Conservation (phyloP, 2,888 invertebrate genomes). For the Orthosia gothica region DNA sequence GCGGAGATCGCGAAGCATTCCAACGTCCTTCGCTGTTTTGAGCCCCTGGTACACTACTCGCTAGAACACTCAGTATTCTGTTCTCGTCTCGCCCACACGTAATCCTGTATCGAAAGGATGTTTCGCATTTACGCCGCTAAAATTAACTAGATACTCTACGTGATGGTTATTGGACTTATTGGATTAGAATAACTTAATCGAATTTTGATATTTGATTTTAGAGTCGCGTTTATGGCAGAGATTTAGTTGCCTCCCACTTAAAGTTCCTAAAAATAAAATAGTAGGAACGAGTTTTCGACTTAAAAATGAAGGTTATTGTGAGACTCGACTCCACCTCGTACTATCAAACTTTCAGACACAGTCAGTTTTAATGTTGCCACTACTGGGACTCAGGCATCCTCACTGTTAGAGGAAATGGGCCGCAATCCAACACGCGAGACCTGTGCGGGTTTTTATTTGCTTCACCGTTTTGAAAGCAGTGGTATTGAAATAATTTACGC, state of each 20-base stretch:
- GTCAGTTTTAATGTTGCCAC: too few relatives aligned
- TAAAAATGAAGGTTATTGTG: not conserved
- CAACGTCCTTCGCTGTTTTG: conserved; percentile 74
- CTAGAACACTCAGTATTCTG: conserved; percentile 66
- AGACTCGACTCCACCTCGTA: not conserved
- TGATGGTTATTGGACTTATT: conserved; percentile 49
- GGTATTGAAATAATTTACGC: too few relatives aligned
- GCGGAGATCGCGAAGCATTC: conserved; percentile 76
- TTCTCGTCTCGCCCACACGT: conserved; percentile 69
- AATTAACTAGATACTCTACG: conserved; percentile 51
- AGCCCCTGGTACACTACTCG: conserved; percentile 51
- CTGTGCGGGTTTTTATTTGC: too few relatives aligned
- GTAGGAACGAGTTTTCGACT: not conserved
- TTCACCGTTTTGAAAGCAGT: too few relatives aligned
- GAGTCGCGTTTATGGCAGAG: not conserved
- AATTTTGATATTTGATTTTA: conserved; percentile 5
- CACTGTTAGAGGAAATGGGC: too few relatives aligned
- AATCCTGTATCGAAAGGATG: conserved; percentile 72
- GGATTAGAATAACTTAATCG: conserved; percentile 29
- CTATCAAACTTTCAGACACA: too few relatives aligned
- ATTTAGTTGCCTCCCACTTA: not conserved
- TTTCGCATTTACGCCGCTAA: conserved; percentile 66
- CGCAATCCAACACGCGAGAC: too few relatives aligned
- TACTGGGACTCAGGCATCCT: too few relatives aligned
- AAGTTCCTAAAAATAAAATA: not conserved